Evolutionary conservation across 2,888 invertebrate genomes (phyloP), one percentile per base, ranked within the genome.

Genomic region (Chrysolina haemoptera): DNA sequence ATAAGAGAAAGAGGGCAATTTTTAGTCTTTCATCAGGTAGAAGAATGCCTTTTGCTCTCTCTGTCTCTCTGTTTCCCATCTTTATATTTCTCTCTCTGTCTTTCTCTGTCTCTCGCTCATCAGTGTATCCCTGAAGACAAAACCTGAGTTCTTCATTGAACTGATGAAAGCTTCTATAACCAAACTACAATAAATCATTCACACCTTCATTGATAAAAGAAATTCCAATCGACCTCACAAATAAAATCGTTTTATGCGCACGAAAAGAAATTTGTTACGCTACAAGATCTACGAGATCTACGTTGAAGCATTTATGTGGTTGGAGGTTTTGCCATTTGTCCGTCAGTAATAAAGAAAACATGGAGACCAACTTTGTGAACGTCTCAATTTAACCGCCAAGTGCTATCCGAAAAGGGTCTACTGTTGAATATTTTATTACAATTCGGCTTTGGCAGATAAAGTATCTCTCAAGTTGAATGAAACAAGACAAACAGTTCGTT

Each of bases 341-440:
- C 72, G 70, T 69, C 64, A 70, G 73, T 77, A 67, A 80, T 79
- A 78, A 80, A 79, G 78, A 78, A 80, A 80, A 80, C 79, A 80
- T 76, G 75, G 73, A 74, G 71, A 66, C 75, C 62, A 73, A 76
- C 79, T 70, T 68, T 77, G 76, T 63, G 74, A 74, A 76, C 76
- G 70, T 76, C 76, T 78, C 76, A 77, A 76, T 80, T 80, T 76
- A 78, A 79, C 70, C 67, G 72, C 62, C 66, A 71, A 65, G 66
- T 59, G 50, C 71, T 55, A 48, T 35, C 53, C 64, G 64, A 67
- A 63, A 70, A 53, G 41, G 66, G 69, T 68, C 62, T 62, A 46
- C 62, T 20, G 48, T 65, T 75, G 68, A 75, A 75, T 75, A 71
- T 71, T 71, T 75, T 66, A 75, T 71, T 41, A 18, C 46, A 22